phyloP scores from a whole-genome alignment of 1,140 invertebrate species.

The Cyphomyrmex costatus region DNA sequence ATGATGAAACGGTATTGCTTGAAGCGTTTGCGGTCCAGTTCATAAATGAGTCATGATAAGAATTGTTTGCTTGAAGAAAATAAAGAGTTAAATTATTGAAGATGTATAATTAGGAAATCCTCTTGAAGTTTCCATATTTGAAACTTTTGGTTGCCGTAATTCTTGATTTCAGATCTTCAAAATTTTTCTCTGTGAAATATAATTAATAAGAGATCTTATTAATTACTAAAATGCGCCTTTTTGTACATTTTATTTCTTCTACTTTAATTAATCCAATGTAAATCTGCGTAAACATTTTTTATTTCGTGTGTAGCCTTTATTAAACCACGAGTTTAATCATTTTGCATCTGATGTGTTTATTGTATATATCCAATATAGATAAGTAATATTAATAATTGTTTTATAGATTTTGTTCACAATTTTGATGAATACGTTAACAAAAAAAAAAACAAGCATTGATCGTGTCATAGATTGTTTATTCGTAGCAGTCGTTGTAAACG shows the following conservation, averaged over 20 bases:
- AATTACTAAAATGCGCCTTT: not conserved
- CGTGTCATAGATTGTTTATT: slow-evolving; percentile 46
- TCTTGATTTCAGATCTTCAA: too few species aligned
- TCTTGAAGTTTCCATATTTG: not conserved
- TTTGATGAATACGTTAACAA: not conserved
- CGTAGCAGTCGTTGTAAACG: slow-evolving; percentile 35
- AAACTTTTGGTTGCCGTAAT: not conserved
- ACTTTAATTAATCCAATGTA: not conserved
- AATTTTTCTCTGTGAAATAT: not conserved
- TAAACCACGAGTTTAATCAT: not conserved
- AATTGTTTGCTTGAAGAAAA: slow-evolving; percentile 10
- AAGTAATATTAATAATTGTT: slow-evolving; percentile 30
- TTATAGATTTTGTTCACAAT: slow-evolving; percentile 38
- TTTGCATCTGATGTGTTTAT: not conserved
- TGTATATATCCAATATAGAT: slow-evolving; percentile 17
- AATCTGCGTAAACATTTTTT: not conserved
- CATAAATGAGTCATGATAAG: not conserved
- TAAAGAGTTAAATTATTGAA: slow-evolving; percentile 11
- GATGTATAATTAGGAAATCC: not conserved
- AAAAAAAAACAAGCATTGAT: slow-evolving; percentile 28
- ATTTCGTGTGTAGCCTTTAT: not conserved
- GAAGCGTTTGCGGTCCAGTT: not conserved
- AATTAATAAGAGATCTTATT: not conserved
- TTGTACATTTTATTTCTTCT: not conserved
- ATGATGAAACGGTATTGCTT: not conserved